phyloP scores from a whole-genome alignment of 2,797 vertebrate genomes.

The Phataginus tetradactyla region DNA sequence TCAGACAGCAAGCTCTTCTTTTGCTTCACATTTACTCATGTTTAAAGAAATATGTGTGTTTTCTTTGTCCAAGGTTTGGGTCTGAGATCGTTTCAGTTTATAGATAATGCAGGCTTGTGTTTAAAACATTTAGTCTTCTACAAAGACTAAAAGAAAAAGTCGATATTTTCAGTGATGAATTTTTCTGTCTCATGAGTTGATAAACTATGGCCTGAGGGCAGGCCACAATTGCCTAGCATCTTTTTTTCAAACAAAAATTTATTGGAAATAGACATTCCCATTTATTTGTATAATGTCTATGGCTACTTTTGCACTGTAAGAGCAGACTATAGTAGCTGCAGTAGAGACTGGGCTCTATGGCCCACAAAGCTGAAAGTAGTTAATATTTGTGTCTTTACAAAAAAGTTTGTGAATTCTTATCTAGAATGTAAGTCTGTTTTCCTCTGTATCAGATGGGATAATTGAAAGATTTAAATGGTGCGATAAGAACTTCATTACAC shows the following conservation, averaged over 20 bases:
- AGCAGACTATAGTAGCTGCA: not conserved
- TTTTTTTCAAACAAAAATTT: not conserved
- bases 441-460: not conserved
- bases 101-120: not conserved
- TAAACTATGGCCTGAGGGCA: not conserved
- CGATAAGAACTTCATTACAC: not conserved
- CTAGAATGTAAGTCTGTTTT: not conserved
- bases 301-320: not conserved
- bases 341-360: not conserved
- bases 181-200: not conserved
- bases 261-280: not conserved
- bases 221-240: not conserved
- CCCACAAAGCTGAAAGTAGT: not conserved
- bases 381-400: not conserved
- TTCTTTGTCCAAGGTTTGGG: not conserved
- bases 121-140: not conserved
- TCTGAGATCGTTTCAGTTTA: not conserved
- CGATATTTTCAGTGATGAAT: not conserved
- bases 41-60: not conserved
- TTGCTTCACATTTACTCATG: not conserved
- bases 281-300: not conserved
- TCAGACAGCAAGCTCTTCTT: not conserved
- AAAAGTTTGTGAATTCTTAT: not conserved
- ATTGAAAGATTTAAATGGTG: not conserved
- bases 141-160: not conserved